Percentiles rank a stretch among this genome's conserved stretches.
Evolutionary conservation across 2,113 vertebrate genomes (phyloP).

Genomic region (Mobula hypostoma): DNA sequence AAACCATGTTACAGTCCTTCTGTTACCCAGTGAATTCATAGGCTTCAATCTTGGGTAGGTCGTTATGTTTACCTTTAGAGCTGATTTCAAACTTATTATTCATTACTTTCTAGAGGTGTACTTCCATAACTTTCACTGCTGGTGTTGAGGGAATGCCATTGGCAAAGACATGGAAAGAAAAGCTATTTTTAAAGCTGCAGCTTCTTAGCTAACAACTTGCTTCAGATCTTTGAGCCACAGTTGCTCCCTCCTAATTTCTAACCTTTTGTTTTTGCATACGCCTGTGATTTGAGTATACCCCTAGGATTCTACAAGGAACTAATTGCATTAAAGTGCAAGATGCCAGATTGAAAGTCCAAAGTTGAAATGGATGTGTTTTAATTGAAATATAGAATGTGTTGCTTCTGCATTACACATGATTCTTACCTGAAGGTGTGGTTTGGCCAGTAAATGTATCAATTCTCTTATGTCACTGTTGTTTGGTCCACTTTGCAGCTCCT

Average conservation of each 20-base stretch:
- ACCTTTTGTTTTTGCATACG: background rate
- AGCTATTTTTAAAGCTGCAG: too few relatives aligned
- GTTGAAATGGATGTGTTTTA: background rate
- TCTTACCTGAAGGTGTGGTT: conserved; percentile 82
- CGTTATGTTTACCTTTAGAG: background rate
- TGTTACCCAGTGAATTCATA: too few relatives aligned
- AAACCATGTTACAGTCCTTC: too few relatives aligned
- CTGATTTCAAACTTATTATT: background rate
- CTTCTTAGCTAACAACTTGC: background rate
- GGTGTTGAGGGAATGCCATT: too few relatives aligned
- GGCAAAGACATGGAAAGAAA: too few relatives aligned
- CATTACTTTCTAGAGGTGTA: too few relatives aligned
- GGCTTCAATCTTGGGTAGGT: too few relatives aligned
- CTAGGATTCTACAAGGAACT: background rate
- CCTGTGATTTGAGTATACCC: too few relatives aligned
- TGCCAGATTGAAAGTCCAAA: background rate
- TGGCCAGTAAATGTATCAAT: conserved; percentile 74
- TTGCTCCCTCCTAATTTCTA: background rate
- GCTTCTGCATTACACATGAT: background rate
- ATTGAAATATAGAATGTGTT: background rate
- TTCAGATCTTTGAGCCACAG: background rate
- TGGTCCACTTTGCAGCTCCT: conserved; percentile 75
- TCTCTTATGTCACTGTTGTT: conserved; percentile 75
- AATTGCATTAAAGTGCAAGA: background rate
- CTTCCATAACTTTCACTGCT: too few relatives aligned